A percentile compares a stretch with the other conserved stretches of the same genome.
These are phyloP conservation scores for Drosophila kanekoi DNA, from an alignment of 2,888 invertebrate species.

Conservation along the genomic window DNA sequence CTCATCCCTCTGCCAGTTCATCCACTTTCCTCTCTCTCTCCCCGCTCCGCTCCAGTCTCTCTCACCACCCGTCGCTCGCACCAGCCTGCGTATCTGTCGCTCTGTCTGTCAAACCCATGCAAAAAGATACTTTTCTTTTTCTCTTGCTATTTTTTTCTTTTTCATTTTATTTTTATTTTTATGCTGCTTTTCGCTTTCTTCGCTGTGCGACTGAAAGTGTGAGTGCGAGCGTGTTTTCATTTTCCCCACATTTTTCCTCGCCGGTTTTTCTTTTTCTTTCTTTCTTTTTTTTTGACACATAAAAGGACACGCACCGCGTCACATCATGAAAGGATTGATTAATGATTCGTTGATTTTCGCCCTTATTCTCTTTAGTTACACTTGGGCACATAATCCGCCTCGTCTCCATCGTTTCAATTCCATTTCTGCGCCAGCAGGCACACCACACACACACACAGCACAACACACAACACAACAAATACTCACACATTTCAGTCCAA, in stretches of 20 bases:
- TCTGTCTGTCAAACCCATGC: conserved; percentile 70
- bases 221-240: conserved; percentile 69
- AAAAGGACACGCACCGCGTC: conserved; percentile 85
- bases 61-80: conserved; percentile 1
- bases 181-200: conserved; percentile 65
- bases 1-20: conserved; percentile 41
- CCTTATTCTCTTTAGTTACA: conserved; percentile 84
- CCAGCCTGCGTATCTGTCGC: conserved; percentile 53
- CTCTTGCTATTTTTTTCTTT: conserved; percentile 21
- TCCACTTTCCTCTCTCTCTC: conserved; percentile 33
- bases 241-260: conserved; percentile 57
- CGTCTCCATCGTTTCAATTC: conserved; percentile 69
- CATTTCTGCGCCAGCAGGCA: conserved; percentile 57
- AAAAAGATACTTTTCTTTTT: conserved; percentile 65
- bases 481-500: conserved; percentile 39
- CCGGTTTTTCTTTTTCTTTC: conserved; percentile 58
- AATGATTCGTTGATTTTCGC: conserved; percentile 84
- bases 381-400: conserved; percentile 83
- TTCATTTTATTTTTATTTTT: conserved; percentile 35
- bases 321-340: conserved; percentile 85
- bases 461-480: background rate
- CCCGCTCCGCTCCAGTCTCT: background rate
- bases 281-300: conserved; percentile 80
- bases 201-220: conserved; percentile 41
- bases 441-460: conserved; percentile 6